Evolutionary conservation across 2,113 vertebrate genomes (phyloP).

Genomic region (Xenus cinereus): DNA sequence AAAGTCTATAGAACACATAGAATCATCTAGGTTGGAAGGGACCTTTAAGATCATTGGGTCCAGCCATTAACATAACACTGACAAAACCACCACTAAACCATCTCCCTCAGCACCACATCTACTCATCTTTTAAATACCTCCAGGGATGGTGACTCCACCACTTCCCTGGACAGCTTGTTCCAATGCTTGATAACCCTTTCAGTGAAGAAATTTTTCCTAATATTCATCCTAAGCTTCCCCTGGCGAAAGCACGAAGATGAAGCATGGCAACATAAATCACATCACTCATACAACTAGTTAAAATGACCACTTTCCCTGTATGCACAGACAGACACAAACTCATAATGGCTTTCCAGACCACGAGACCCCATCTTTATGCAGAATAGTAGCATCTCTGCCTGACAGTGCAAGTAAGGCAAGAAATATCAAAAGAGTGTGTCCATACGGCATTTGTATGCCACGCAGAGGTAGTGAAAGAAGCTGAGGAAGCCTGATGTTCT

Average conservation of each 20-base stretch:
- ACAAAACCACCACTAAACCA: background rate
- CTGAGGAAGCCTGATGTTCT: background rate
- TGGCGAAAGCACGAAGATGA: background rate
- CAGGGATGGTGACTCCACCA: background rate
- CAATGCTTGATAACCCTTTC: background rate
- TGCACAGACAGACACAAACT: background rate
- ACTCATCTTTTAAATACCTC: background rate
- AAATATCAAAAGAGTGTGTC: background rate
- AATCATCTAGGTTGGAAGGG: background rate
- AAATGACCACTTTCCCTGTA: rapidly evolving
- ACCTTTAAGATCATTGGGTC: background rate
- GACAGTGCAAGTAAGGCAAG: background rate
- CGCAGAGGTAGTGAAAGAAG: rapidly evolving
- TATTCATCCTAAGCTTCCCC: background rate
- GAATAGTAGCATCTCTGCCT: background rate
- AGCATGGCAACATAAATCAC: background rate
- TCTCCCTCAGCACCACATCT: background rate
- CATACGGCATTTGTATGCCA: background rate
- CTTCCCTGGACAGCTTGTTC: background rate
- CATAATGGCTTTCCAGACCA: background rate
- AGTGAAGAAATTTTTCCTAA: background rate
- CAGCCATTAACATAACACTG: background rate
- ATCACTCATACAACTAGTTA: background rate
- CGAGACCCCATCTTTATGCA: background rate
- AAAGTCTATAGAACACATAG: rapidly evolving